These are phyloP conservation scores for Prosapia bicincta DNA, from an alignment of 2,888 invertebrate species.

Conservation along the genomic window DNA sequence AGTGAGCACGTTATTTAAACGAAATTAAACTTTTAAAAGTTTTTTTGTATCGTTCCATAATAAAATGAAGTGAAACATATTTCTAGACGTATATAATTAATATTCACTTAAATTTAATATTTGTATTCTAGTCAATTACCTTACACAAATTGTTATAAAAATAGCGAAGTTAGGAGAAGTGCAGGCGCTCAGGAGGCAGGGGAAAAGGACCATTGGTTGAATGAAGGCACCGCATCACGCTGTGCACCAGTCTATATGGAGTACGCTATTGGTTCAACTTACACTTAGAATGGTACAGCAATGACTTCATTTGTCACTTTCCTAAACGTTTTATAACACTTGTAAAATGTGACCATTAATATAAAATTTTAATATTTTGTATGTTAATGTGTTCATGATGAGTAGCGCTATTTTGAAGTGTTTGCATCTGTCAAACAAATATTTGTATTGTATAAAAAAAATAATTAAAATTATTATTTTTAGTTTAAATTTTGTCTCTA, in stretches of 20 bases:
- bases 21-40: too few species aligned
- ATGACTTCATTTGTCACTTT: background rate
- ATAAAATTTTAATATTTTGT: background rate
- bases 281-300: too few species aligned
- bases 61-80: too few species aligned
- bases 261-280: background rate
- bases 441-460: background rate
- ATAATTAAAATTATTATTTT: background rate
- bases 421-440: background rate
- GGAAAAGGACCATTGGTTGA: too few species aligned
- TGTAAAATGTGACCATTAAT: background rate
- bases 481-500: too few species aligned
- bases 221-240: too few species aligned
- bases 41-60: too few species aligned
- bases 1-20: too few species aligned
- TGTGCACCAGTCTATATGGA: background rate
- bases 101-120: background rate
- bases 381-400: background rate
- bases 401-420: background rate
- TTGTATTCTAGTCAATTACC: background rate
- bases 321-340: background rate
- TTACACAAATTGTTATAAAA: background rate
- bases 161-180: too few species aligned
- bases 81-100: too few species aligned
- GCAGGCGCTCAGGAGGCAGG: background rate